A percentile compares a stretch with the other conserved stretches of the same genome.
These are phyloP conservation scores for Styela plicata DNA, from an alignment of 23 tunicate genomes.

Conservation along the genomic window DNA sequence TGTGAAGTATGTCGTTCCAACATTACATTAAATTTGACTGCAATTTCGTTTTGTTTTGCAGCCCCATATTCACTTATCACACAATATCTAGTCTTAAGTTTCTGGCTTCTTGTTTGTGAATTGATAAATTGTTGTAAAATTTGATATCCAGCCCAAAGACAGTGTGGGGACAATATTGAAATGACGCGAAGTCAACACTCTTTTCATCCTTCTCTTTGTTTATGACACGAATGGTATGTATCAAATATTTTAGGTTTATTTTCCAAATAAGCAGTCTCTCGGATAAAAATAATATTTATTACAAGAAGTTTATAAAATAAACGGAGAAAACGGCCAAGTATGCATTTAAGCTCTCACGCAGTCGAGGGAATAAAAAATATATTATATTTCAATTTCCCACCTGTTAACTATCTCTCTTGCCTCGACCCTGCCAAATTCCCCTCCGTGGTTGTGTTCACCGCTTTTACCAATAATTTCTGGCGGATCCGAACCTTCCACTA, in stretches of 20 bases:
- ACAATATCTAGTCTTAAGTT: too few relatives aligned
- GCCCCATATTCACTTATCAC: too few relatives aligned
- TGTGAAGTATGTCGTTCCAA: too few relatives aligned
- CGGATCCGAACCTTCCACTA: slow-evolving; percentile 3
- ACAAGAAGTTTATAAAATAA: background rate
- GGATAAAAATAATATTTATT: background rate
- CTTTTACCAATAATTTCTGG: background rate
- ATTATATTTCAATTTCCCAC: background rate
- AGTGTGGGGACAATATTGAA: too few relatives aligned
- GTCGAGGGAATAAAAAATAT: too few relatives aligned
- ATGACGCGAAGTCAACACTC: too few relatives aligned
- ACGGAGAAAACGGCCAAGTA: background rate
- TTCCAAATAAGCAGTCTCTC: background rate
- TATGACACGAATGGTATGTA: background rate
- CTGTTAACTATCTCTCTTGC: slow-evolving; percentile 17
- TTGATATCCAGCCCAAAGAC: too few relatives aligned
- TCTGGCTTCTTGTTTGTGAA: too few relatives aligned
- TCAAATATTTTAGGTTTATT: background rate
- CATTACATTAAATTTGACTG: too few relatives aligned
- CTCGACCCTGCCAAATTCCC: slow-evolving; percentile 19
- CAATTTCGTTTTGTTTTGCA: too few relatives aligned
- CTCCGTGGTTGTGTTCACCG: slow-evolving; percentile 10
- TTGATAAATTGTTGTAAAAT: too few relatives aligned
- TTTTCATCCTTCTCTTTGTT: background rate
- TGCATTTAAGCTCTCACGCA: too few relatives aligned